Evolutionary conservation across 2,797 vertebrate genomes (phyloP), one percentile per base, ranked within the genome.

Genomic region (Synaphobranchus kaupii): DNA sequence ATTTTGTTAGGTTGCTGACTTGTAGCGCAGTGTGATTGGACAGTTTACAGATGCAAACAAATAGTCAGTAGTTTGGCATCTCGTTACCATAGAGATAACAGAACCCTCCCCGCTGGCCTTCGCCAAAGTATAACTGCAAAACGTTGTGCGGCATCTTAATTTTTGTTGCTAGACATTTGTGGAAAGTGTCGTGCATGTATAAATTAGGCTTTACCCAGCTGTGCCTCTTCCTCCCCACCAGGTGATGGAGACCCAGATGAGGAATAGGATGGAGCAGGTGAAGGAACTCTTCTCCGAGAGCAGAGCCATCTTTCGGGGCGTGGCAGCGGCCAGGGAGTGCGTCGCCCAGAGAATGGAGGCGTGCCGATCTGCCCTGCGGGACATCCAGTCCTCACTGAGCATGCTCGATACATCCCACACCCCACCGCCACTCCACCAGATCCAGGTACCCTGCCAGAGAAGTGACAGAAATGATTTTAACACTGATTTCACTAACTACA

Each of bases 211-310:
- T 66, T 34, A 85, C 6, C 66, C 63, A 66, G 22, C 60, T 60
- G 13, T 58, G 22, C 0, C 34, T 8, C 34, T 3, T 56, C 44
- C 71, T 15, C 17, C 50, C 47, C 84, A 76, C 86, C 78, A 58
- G 96, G 94, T 96, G 87, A 92, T 93, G 54, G 95, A 92, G 91
- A 94, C 91, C 25, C 95, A 96, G 88, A 90, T 95, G 86, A 95
- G 89, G 68, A 95, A 94, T 87, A 95, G 90, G 90, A 90, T 94
- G 84, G 92, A 90, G 81, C 91, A 95, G 89, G 92, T 96, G 87
- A 94, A 92, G 89, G 93, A 95, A 86, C 90, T 96, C 0, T 89
- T 93, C 80, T 89, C 89, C 50, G 94, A 95, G 68, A 91, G 93
- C 4, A 92, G 91, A 83, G 94, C 95, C 0, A 89, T 95, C 85